Base-by-base conservation (phyloP, 1,140 invertebrate species). In the Elysia chlorotica region DNA sequence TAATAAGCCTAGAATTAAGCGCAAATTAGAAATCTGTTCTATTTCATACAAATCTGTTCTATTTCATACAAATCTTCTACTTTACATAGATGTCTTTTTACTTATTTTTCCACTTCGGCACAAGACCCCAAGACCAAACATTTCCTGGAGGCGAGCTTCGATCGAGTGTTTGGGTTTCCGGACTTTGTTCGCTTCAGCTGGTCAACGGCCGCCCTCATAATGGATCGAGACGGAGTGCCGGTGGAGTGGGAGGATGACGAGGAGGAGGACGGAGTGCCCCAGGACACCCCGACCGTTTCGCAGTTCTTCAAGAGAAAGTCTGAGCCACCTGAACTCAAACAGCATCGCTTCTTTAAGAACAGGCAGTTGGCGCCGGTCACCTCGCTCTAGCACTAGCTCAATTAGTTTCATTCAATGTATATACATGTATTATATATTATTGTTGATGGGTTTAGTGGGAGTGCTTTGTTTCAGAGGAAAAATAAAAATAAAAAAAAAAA, bases 151-250 rank as follows among this genome's bases (percentile, higher is more conserved):
- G 89, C 93, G 1, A 92, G 93, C 81, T 90, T 97, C 59, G 95
- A 99, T 88, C 90, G 91, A 36, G 91, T 99, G 0, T 99, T 99
- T 90, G 98, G 98, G 2, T 99, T 94, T 87, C 95, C 97, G 0
- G 91, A 93, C 35, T 88, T 99, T n/a, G 97, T 99, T 0, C 89
- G 98, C 67, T 98, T 99, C 83, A 98, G 96, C 87, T 99, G 98
- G 98, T 96, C 96, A 2, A 99, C 98, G 0, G 93, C 96, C 0
- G 91, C 92, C 65, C 92, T 91, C 37, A 92, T 96, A 63, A 79
- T 99, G 17, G 90, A 95, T 79, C 90, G 92, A 28, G 90, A 92
- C 63, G 93, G 93, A 5, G 88, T 87, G 21, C 76, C 79, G 31
- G 83, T 88, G 5, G 67, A 77, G 73, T 90, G 89, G 89, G 88